phyloP scores from a whole-genome alignment of 2,888 invertebrate genomes.

The Byasa hedistus region DNA sequence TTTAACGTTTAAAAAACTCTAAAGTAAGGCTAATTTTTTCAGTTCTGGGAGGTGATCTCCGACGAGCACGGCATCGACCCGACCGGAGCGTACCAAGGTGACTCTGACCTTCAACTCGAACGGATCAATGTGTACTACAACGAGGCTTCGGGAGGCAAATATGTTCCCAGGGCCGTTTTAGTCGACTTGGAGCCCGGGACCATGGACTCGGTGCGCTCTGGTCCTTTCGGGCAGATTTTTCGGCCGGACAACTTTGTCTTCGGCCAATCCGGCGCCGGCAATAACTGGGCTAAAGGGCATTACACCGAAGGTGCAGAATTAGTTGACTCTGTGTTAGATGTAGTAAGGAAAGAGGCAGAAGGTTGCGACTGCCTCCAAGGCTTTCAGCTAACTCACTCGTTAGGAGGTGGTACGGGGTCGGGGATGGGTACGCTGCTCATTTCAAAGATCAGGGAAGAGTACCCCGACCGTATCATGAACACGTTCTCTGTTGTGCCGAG shows the following conservation, averaged over 20 bases:
- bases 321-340: slow-evolving; percentile 81
- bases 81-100: slow-evolving; percentile 79
- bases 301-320: slow-evolving; percentile 84
- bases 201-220: slow-evolving; percentile 84
- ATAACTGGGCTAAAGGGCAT: slow-evolving; percentile 84
- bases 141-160: slow-evolving; percentile 80
- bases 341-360: slow-evolving; percentile 81
- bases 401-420: slow-evolving; percentile 88
- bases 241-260: slow-evolving; percentile 87
- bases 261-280: slow-evolving; percentile 80
- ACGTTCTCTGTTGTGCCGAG: slow-evolving; percentile 86
- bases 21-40: slow-evolving; percentile 33
- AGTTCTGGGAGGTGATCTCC: slow-evolving; percentile 72
- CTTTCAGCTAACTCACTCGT: slow-evolving; percentile 84
- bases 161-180: slow-evolving; percentile 63
- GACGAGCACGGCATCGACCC: slow-evolving; percentile 69
- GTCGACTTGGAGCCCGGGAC: slow-evolving; percentile 69
- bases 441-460: slow-evolving; percentile 86
- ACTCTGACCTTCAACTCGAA: slow-evolving; percentile 86
- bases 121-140: slow-evolving; percentile 89
- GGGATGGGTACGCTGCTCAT: slow-evolving; percentile 87
- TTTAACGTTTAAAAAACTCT: too few relatives aligned
- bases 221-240: slow-evolving; percentile 86
- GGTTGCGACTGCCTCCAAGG: slow-evolving; percentile 83
- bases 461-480: slow-evolving; percentile 86